A percentile compares a stretch with the other conserved stretches of the same genome.
These are phyloP conservation scores for Falco naumanni DNA, from an alignment of 2,797 vertebrate species.

Conservation along the genomic window DNA sequence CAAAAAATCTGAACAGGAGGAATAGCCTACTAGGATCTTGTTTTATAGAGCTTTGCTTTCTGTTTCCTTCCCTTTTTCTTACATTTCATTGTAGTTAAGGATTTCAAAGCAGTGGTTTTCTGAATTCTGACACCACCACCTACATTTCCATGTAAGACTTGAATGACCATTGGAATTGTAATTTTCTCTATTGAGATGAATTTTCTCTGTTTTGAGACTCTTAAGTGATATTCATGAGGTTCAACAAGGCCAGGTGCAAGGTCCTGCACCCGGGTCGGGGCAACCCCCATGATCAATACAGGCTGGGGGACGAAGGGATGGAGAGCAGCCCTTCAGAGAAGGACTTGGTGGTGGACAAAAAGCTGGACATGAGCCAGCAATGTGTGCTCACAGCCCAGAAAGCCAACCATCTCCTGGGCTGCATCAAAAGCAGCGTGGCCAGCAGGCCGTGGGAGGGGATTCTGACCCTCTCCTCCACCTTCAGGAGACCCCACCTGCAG, in stretches of 20 bases:
- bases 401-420: too few species aligned
- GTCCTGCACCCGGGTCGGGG: too few species aligned
- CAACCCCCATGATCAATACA: too few species aligned
- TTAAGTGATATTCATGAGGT: not conserved
- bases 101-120: not conserved
- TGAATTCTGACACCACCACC: not conserved
- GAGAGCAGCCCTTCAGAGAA: too few species aligned
- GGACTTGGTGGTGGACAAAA: too few species aligned
- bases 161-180: not conserved
- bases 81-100: not conserved
- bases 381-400: too few species aligned
- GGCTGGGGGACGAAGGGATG: too few species aligned
- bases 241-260: not conserved
- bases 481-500: not conserved
- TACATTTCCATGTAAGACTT: not conserved
- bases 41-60: not conserved
- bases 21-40: not conserved
- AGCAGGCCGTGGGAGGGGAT: accelerated
- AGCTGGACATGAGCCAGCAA: too few species aligned
- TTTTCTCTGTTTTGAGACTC: not conserved
- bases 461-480: not conserved
- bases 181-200: not conserved
- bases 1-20: not conserved
- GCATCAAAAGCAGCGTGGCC: accelerated
- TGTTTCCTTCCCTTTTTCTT: not conserved